Conservation (phyloP, 2,113 vertebrate species). For the Alethe diademata region DNA sequence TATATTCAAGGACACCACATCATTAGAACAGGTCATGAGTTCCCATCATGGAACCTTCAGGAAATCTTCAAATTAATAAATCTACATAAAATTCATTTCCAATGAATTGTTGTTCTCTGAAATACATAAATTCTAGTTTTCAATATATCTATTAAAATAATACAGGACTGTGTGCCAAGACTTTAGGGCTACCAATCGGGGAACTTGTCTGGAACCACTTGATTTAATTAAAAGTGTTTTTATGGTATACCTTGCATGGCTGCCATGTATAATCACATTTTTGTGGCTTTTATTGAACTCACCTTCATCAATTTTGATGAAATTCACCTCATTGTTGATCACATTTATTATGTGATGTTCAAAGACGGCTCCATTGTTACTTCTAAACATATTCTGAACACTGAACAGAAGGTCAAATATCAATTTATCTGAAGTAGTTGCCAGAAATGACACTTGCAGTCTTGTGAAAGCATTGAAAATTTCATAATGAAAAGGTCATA, state of each 20-base stretch:
- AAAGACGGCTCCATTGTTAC: background rate
- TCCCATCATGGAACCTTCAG: background rate
- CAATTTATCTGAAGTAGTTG: background rate
- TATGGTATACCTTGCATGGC: background rate
- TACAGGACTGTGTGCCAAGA: background rate
- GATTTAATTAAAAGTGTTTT: background rate
- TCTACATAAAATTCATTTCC: background rate
- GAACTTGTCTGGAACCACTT: background rate
- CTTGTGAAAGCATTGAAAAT: background rate
- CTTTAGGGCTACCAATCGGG: background rate
- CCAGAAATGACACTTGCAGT: conserved; percentile 1
- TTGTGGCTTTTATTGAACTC: background rate
- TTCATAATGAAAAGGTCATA: conserved; percentile 42
- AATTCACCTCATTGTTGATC: background rate
- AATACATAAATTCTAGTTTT: background rate
- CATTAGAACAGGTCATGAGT: background rate
- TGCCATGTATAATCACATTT: background rate
- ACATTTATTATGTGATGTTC: background rate
- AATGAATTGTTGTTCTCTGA: background rate
- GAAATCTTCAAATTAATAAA: background rate
- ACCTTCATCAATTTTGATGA: background rate
- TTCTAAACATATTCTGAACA: background rate
- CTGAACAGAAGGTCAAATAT: conserved; percentile 13
- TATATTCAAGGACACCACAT: background rate
- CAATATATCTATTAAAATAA: background rate